Evolutionary conservation across 2,113 vertebrate genomes (phyloP).

Genomic region (Ptychochromis oligacanthus): DNA sequence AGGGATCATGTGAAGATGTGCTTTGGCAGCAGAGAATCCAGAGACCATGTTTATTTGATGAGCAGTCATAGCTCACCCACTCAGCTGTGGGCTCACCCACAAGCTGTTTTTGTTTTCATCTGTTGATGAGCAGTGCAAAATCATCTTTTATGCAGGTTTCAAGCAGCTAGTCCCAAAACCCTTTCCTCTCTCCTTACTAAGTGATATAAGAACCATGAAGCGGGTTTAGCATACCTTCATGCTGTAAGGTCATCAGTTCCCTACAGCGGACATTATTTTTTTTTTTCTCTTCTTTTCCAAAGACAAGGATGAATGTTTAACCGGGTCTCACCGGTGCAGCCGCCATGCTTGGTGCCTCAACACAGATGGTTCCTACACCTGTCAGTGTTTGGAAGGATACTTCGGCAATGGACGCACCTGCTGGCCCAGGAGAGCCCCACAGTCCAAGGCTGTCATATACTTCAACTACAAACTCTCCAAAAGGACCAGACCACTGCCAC

Average conservation of each 20-base stretch:
- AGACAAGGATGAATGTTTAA: constrained; percentile 78
- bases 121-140: constrained; percentile 60
- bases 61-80: constrained; percentile 70
- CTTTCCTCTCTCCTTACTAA: background rate
- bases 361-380: constrained; percentile 76
- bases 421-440: constrained; percentile 65
- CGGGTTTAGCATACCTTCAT: background rate
- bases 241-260: background rate
- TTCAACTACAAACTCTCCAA: constrained; percentile 73
- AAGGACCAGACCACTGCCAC: constrained; percentile 45
- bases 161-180: constrained; percentile 20
- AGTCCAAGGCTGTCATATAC: constrained; percentile 68
- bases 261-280: background rate
- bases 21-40: constrained; percentile 61
- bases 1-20: constrained; percentile 68
- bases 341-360: constrained; percentile 72
- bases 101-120: constrained; percentile 64
- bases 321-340: constrained; percentile 72
- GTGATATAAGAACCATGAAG: background rate
- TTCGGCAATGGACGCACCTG: constrained; percentile 72
- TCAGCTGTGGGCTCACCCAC: constrained; percentile 67
- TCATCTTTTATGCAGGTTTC: constrained; percentile 58
- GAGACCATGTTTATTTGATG: constrained; percentile 71
- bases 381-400: constrained; percentile 68
- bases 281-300: background rate